Evolutionary conservation across 2,113 vertebrate genomes (phyloP).

Genomic region (Chloropsis cyanopogon): DNA sequence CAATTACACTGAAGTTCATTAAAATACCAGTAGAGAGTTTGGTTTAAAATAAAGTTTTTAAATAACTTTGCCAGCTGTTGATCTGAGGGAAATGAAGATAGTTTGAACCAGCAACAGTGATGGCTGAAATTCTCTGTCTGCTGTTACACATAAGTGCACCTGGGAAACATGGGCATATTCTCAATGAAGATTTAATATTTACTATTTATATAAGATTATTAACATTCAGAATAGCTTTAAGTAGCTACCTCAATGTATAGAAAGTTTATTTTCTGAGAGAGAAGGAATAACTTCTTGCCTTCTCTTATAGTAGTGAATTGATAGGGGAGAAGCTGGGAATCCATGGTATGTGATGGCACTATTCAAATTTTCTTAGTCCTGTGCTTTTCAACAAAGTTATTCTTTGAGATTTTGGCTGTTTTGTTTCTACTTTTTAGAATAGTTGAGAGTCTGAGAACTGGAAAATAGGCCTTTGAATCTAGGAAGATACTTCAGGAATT

Average conservation of each 20-base stretch:
- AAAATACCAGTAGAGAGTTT: not conserved
- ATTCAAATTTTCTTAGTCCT: not conserved
- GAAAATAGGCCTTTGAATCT: not conserved
- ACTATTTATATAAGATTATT: not conserved
- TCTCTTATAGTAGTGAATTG: not conserved
- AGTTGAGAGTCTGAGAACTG: not conserved
- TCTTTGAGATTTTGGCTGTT: not conserved
- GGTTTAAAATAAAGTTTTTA: not conserved
- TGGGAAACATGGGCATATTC: not conserved
- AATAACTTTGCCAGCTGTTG: not conserved
- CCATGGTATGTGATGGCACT: not conserved
- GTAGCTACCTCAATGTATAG: not conserved
- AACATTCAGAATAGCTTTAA: not conserved
- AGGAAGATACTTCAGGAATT: not conserved
- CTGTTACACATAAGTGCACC: not conserved
- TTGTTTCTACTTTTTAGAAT: not conserved
- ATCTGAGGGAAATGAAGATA: not conserved
- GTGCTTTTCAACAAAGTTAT: not conserved
- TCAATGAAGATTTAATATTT: not conserved
- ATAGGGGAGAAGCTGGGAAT: not conserved
- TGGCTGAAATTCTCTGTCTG: not conserved
- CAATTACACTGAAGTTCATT: not conserved
- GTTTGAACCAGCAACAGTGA: not conserved
- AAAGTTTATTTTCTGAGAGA: not conserved
- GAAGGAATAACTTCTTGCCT: not conserved